Percentiles rank a stretch among this genome's conserved stretches.
Evolutionary conservation across 2,113 vertebrate species (phyloP).

Genomic region (Daphoenositta chrysoptera): DNA sequence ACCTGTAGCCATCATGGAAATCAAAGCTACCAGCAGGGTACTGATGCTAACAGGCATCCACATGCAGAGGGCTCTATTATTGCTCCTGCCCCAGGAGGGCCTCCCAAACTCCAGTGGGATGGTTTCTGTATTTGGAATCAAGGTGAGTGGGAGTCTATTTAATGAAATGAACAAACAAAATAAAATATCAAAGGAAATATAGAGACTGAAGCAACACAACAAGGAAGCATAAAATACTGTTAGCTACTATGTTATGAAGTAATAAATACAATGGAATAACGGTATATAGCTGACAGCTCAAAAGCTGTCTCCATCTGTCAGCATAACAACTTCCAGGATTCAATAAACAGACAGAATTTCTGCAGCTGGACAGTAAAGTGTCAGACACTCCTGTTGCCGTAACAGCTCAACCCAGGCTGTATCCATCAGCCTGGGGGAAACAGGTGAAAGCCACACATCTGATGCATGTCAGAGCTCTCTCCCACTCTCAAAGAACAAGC

Average conservation of each 20-base stretch:
- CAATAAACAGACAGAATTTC: neutral
- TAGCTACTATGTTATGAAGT: constrained; percentile 12
- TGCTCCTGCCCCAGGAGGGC: neutral
- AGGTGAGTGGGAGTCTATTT: constrained; percentile 34
- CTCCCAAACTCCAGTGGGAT: neutral
- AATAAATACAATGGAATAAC: neutral
- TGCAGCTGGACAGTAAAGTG: neutral
- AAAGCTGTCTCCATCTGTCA: neutral
- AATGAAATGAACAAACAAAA: constrained; percentile 10
- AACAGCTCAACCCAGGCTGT: neutral
- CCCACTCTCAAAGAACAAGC: neutral
- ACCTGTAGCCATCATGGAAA: neutral
- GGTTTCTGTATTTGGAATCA: neutral
- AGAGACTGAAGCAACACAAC: neutral
- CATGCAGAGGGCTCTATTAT: neutral
- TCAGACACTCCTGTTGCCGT: neutral
- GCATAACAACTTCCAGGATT: neutral
- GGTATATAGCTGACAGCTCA: neutral
- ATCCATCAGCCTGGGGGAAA: neutral
- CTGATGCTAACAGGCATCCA: neutral
- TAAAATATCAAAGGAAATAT: neutral
- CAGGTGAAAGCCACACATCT: neutral
- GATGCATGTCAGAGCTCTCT: neutral
- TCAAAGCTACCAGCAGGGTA: neutral
- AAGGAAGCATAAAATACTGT: constrained; percentile 6